phyloP scores from a whole-genome alignment of 2,113 vertebrate species.

The Chaenogobius annularis region DNA sequence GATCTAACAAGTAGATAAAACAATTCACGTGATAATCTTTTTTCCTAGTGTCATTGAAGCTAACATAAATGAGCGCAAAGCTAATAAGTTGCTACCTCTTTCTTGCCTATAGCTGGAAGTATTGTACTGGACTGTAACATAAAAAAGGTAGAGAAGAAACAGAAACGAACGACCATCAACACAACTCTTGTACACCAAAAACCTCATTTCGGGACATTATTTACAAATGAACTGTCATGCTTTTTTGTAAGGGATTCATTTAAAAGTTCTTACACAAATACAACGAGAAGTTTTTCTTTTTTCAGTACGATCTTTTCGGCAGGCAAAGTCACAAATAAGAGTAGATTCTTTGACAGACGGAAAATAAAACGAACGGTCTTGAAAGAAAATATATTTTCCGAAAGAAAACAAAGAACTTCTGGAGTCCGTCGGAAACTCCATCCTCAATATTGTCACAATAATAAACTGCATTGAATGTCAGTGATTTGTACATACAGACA shows the following conservation, averaged over 20 bases:
- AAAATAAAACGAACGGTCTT: slow-evolving; percentile 24
- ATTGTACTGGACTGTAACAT: slow-evolving; percentile 82
- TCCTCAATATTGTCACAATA: slow-evolving; percentile 52
- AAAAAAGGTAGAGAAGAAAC: slow-evolving; percentile 70
- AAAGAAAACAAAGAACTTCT: slow-evolving; percentile 31
- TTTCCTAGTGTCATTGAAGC: slow-evolving; percentile 83
- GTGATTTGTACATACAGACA: slow-evolving; percentile 56
- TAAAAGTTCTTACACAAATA: slow-evolving; percentile 97
- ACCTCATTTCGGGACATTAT: slow-evolving; percentile 90
- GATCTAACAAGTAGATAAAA: slow-evolving; percentile 96
- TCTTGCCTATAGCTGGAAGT: slow-evolving; percentile 90
- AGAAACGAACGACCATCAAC: slow-evolving; percentile 92
- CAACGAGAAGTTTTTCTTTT: slow-evolving; percentile 81
- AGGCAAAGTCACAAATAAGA: slow-evolving; percentile 90
- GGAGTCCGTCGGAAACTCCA: slow-evolving; percentile 54
- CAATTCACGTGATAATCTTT: slow-evolving; percentile 82
- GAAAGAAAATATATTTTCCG: slow-evolving; percentile 45
- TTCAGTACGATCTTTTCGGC: slow-evolving; percentile 78
- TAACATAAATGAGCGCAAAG: slow-evolving; percentile 90
- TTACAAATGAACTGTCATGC: slow-evolving; percentile 98
- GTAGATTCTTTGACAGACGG: slow-evolving; percentile 86
- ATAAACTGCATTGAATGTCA: slow-evolving; percentile 61
- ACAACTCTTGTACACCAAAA: slow-evolving; percentile 97
- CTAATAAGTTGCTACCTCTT: slow-evolving; percentile 91
- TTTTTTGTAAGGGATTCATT: slow-evolving; percentile 84